Conservation (phyloP, 2,888 invertebrate species). For the Galeruca laticollis region DNA sequence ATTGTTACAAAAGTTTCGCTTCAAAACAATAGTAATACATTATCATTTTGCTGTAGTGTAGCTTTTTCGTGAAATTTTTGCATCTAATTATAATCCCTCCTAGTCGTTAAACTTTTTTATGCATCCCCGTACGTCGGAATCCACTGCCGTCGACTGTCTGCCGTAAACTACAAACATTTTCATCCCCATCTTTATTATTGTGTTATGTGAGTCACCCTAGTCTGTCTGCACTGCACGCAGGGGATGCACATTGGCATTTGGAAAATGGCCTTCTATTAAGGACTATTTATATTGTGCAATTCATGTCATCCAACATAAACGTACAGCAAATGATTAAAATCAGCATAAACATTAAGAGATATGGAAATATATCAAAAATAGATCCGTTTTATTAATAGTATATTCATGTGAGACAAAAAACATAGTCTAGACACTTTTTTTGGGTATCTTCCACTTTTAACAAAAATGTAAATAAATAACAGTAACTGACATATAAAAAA, state of each 20-base stretch:
- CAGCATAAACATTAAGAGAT: neutral
- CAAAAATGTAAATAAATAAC: no score
- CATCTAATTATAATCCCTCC: neutral
- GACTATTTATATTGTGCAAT: conserved; percentile 29
- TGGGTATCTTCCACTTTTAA: no score
- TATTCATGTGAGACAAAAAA: no score
- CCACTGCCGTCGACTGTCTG: conserved; percentile 20
- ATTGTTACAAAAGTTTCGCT: no score
- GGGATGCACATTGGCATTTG: conserved; percentile 46
- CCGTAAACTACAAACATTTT: conserved; percentile 32
- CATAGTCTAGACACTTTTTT: no score
- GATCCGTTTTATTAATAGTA: neutral
- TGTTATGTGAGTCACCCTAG: conserved; percentile 46
- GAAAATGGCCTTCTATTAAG: conserved; percentile 36
- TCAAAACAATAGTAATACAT: no score
- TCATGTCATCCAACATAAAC: conserved; percentile 10
- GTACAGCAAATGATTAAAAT: neutral
- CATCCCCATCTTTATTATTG: conserved; percentile 31
- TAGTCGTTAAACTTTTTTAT: conserved; percentile 22
- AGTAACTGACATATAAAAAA: neutral
- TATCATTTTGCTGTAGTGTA: neutral
- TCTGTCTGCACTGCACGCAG: conserved; percentile 37
- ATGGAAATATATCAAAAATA: neutral
- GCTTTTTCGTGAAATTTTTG: neutral
- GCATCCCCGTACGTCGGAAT: conserved; percentile 17